Evolutionary conservation across 2,888 invertebrate species (phyloP).

Genomic region (Autographa pulchrina): DNA sequence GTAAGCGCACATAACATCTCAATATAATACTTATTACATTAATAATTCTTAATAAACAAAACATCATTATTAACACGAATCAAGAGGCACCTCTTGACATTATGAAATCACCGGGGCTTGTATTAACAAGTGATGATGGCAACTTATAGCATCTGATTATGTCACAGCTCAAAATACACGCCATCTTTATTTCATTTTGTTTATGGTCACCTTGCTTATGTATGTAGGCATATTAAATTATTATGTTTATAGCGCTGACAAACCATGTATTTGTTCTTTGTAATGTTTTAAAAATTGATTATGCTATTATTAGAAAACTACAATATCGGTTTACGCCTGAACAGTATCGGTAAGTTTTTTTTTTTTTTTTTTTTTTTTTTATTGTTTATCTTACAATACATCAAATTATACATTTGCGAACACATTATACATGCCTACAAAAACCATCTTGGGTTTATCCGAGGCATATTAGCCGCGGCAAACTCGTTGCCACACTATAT

Average conservation of each 20-base stretch:
- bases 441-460: too few relatives aligned
- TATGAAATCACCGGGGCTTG: constrained; percentile 17
- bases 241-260: neutral
- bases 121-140: constrained; percentile 40
- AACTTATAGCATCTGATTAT: constrained; percentile 40
- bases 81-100: constrained; percentile 25
- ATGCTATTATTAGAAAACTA: too few relatives aligned
- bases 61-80: constrained; percentile 13
- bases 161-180: constrained; percentile 53
- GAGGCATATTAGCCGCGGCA: too few relatives aligned
- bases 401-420: too few relatives aligned
- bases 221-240: neutral
- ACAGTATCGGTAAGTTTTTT: too few relatives aligned
- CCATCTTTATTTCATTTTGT: constrained; percentile 54
- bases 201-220: constrained; percentile 20
- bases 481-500: too few relatives aligned
- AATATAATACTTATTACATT: neutral
- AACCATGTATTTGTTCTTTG: neutral
- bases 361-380: too few relatives aligned
- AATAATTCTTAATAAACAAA: constrained; percentile 12
- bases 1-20: constrained; percentile 21
- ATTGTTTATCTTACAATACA: too few relatives aligned
- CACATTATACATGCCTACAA: too few relatives aligned
- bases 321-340: too few relatives aligned
- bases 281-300: too few relatives aligned